Conservation (phyloP, 2,113 vertebrate species). For the Apaloderma vittatum region DNA sequence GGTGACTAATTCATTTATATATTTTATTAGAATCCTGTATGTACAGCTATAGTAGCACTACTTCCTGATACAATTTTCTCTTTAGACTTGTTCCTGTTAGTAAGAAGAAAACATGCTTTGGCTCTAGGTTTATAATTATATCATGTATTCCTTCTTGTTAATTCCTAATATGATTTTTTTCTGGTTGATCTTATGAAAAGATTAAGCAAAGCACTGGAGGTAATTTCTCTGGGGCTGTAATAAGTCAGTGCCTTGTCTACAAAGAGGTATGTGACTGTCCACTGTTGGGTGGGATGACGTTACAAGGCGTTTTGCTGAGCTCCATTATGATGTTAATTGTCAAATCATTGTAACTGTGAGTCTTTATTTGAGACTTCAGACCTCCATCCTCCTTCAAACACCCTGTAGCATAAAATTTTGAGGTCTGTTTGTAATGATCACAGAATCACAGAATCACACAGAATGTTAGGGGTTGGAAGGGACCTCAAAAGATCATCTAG, state of each 20-base stretch:
- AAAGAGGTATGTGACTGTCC: neutral
- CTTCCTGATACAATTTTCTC: neutral
- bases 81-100: neutral
- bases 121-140: neutral
- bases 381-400: neutral
- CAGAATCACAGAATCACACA: too few relatives aligned
- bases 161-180: neutral
- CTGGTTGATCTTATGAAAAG: neutral
- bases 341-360: neutral
- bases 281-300: neutral
- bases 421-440: neutral
- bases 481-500: too few relatives aligned
- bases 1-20: neutral
- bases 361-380: neutral
- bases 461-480: too few relatives aligned
- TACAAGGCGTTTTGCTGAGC: neutral
- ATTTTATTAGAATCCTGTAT: neutral
- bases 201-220: accelerated
- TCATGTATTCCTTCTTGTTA: neutral
- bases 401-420: neutral
- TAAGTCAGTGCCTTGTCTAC: neutral
- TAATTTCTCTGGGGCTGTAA: neutral
- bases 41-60: neutral
- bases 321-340: neutral
- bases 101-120: neutral